phyloP scores from a whole-genome alignment of 2,797 vertebrate species.

The Simalia tracyae region DNA sequence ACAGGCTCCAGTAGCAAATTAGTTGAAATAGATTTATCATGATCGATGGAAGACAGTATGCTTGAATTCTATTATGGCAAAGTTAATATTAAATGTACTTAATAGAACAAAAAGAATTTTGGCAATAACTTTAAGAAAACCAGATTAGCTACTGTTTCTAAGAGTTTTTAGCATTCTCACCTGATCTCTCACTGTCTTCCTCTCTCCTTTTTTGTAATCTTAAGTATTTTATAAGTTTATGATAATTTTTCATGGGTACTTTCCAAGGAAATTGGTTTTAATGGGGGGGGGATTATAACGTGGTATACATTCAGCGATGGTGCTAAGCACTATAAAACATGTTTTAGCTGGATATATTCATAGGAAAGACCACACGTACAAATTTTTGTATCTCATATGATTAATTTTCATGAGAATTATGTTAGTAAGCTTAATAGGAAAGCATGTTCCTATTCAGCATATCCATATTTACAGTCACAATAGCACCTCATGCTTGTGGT shows the following conservation, averaged over 20 bases:
- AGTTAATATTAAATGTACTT: neutral
- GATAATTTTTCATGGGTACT: neutral
- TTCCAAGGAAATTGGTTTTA: neutral
- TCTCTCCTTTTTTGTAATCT: conserved; percentile 6
- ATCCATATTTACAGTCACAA: neutral
- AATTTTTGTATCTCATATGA: neutral
- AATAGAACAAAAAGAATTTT: neutral
- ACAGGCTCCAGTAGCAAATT: neutral
- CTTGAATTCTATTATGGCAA: neutral
- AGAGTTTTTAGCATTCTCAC: conserved; percentile 5
- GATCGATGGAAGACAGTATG: neutral
- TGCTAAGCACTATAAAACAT: neutral
- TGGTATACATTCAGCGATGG: neutral
- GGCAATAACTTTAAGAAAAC: neutral
- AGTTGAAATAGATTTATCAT: neutral
- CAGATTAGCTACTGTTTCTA: neutral
- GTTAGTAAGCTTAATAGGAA: neutral
- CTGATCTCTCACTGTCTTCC: neutral
- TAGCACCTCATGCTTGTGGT: neutral
- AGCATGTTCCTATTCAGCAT: neutral
- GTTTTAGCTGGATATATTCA: neutral
- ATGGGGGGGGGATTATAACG: neutral
- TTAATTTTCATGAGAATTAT: neutral
- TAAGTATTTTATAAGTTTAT: neutral
- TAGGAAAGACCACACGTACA: neutral